These are phyloP conservation scores for Sminthurides aquaticus DNA, from an alignment of 2,888 invertebrate species.

Conservation along the genomic window DNA sequence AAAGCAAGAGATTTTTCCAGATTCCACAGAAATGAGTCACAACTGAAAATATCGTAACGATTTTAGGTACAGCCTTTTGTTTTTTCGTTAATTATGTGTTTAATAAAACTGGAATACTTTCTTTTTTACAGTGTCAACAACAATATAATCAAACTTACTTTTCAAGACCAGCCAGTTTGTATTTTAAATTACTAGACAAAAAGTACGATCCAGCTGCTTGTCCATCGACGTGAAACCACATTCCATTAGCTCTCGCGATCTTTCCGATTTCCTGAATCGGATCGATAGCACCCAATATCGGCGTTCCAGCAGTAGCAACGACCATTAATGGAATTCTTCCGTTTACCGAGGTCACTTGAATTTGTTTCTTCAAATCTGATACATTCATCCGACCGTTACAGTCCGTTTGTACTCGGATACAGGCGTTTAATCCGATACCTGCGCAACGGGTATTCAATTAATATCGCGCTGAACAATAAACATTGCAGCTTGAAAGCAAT, in stretches of 20 bases:
- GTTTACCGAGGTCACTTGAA: not conserved
- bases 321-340: conserved; percentile 15
- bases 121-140: no score
- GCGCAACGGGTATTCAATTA: not conserved
- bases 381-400: conserved; percentile 15
- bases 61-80: not conserved
- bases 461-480: no score
- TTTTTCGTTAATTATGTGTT: no score
- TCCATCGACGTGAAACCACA: conserved; percentile 15
- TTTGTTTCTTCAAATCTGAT: conserved; percentile 7
- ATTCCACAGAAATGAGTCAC: conserved; percentile 9
- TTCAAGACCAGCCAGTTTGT: conserved; percentile 3
- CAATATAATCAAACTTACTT: not conserved
- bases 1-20: conserved; percentile 11
- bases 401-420: conserved; percentile 18
- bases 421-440: conserved; percentile 16
- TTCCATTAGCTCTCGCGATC: not conserved
- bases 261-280: not conserved
- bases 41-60: not conserved
- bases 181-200: not conserved
- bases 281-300: conserved; percentile 10
- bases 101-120: no score
- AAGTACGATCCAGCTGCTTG: not conserved
- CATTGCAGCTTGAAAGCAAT: no score
- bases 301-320: conserved; percentile 22